Base-by-base conservation (phyloP, 2,888 invertebrate genomes). In the Mallateleia sp. region DNA sequence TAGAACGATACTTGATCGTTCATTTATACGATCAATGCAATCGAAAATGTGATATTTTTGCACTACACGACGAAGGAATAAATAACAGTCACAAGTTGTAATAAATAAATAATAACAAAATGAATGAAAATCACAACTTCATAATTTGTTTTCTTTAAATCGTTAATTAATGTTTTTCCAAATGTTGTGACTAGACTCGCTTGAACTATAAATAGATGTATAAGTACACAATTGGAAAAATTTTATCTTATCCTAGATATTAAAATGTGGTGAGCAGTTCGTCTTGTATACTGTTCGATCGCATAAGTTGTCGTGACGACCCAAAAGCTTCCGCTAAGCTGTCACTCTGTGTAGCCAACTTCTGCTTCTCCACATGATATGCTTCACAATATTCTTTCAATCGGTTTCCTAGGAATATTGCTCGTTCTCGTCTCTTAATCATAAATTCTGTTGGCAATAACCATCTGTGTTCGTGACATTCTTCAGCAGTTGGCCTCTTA, bases 391-490 rank as follows among this genome's bases (percentile, higher is more conserved):
- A 98, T 93, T 97, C 97, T 96, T 98, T 98, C 84, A 98, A 96
- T 93, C 98, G 96, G 94, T 97, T 97, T 85, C 98, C 98, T 77
- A 98, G 96, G 96, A 99, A 99, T 88, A 98, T 96, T 32, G 98
- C 98, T 77, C 98, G 96, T 95, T 99, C 99, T 38, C 99, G 96
- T 95, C 98, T 98, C 95, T 97, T 98, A 92, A 98, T 97, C 98
- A 99, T 98, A 94, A 97, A 98, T 95, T 99, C 99, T 45, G 98
- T 97, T 52, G 98, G 97, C 91, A 98, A 96, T 78, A 99, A 96
- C 99, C 99, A 99, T 95, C 99, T 97, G 95, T 99, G 99, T 94
- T 99, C 99, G 94, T 98, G 97, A 93, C 99, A 99, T 95, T 99
- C 99, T 95, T 99, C 99, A 0, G 98, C 97, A 60, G 98, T 97